Evolutionary conservation across 1,140 invertebrate genomes (phyloP).

Genomic region (Mactra quadrangularis): DNA sequence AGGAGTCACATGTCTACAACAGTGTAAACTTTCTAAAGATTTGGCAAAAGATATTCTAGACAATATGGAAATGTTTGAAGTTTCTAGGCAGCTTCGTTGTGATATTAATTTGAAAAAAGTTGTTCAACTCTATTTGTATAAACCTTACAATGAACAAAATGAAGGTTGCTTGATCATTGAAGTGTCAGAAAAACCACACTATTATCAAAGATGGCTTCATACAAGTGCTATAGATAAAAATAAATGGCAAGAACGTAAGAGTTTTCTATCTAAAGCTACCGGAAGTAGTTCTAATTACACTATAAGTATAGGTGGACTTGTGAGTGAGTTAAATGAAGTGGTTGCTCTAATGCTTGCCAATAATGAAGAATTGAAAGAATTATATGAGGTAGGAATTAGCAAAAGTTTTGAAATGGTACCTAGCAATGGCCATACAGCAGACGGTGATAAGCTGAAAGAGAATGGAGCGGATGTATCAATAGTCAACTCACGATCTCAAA

Average conservation of each 20-base stretch:
- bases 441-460: neutral
- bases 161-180: constrained; percentile 39
- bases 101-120: constrained; percentile 47
- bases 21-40: constrained; percentile 44
- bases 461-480: neutral
- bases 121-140: constrained; percentile 30
- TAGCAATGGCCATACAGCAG: neutral
- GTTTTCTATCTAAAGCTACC: constrained; percentile 20
- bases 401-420: neutral
- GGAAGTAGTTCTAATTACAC: neutral
- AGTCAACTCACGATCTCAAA: neutral
- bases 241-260: constrained; percentile 37
- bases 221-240: constrained; percentile 62
- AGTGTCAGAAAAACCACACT: constrained; percentile 14
- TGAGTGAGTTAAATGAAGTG: constrained; percentile 55
- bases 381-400: constrained; percentile 14
- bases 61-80: constrained; percentile 59
- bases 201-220: constrained; percentile 57
- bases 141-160: constrained; percentile 21
- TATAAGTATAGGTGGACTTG: constrained; percentile 44
- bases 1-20: constrained; percentile 46
- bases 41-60: constrained; percentile 50
- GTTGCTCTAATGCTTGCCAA: constrained; percentile 39
- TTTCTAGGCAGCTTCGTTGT: constrained; percentile 45
- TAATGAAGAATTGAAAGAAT: neutral